Evolutionary conservation across 35 echinoderm and acorn worm species (phyloP), one percentile per base, ranked within the genome.

Genomic region (Heliocidaris erythrogramma): DNA sequence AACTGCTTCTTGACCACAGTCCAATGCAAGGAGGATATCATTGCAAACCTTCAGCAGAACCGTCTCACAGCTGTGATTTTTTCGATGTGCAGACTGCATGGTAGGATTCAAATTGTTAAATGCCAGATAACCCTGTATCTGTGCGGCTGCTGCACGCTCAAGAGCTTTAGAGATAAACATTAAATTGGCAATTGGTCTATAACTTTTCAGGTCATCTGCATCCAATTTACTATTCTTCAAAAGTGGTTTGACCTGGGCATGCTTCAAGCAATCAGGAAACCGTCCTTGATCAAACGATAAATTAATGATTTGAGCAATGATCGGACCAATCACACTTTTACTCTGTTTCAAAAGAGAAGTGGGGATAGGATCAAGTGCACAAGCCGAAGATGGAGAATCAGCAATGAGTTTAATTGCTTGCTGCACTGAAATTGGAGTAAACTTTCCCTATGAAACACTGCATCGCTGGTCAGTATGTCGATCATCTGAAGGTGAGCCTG

Each of bases 121-220:
- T 35, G 47, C 30, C 30, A 93, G 16, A 84, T 93, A 93, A 86
- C 18, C 14, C 4, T 29, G 30, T 30, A 95, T 16, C 48, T 93
- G 90, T 10, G 90, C 5, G 21, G 94, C 49, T 32, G 89, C 94
- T 17, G 94, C n/a, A 14, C 93, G 42, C 52, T 97, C 95, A 48
- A 97, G 42, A 21, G 90, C 84, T 85, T 97, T 97, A 12, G 48
- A 53, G 3, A 97, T 48, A 85, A 97, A 97, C 49, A 47, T 94
- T 1, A 95, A 48, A 49, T 97, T 97, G 9, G 94, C 61, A 49
- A 97, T 92, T 30, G 96, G 96, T 95, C 96, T 97, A 60, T 97
- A 95, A 95, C 95, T 95, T 1, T 95, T 92, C 27, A 94, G 71
- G n/a, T 88, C 90, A 24, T 97, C 59, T 14, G n/a, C 9, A 94